Conservation (phyloP, 2,113 vertebrate species). For the Oriolus oriolus region DNA sequence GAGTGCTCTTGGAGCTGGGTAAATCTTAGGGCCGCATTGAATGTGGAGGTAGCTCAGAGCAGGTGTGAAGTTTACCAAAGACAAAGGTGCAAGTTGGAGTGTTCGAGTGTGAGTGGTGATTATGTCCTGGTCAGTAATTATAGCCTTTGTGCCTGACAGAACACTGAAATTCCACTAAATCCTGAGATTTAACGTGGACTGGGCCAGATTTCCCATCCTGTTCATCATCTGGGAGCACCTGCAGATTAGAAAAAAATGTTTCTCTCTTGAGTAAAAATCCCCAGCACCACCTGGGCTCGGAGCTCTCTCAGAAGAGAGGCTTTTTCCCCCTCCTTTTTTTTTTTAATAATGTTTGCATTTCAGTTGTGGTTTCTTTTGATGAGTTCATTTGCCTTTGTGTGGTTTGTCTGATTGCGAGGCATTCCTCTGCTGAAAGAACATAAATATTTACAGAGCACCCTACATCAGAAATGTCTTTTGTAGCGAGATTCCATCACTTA, state of each 20-base stretch:
- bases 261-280: background rate
- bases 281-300: background rate
- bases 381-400: constrained; percentile 50
- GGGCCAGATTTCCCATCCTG: background rate
- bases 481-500: constrained; percentile 24
- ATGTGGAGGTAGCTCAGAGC: background rate
- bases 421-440: constrained; percentile 12
- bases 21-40: background rate
- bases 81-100: background rate
- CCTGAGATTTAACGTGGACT: background rate
- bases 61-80: background rate
- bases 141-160: background rate
- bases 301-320: background rate
- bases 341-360: background rate
- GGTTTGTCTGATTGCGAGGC: constrained; percentile 24
- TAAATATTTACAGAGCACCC: constrained; percentile 53
- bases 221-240: background rate
- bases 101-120: background rate
- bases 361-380: constrained; percentile 30
- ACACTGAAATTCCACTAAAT: background rate
- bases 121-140: background rate
- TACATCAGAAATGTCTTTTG: constrained; percentile 16
- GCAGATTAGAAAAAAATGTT: background rate
- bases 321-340: background rate
- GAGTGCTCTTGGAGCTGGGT: background rate